Conservation (phyloP, 2,888 invertebrate genomes). For the Odontocolon sp. region DNA sequence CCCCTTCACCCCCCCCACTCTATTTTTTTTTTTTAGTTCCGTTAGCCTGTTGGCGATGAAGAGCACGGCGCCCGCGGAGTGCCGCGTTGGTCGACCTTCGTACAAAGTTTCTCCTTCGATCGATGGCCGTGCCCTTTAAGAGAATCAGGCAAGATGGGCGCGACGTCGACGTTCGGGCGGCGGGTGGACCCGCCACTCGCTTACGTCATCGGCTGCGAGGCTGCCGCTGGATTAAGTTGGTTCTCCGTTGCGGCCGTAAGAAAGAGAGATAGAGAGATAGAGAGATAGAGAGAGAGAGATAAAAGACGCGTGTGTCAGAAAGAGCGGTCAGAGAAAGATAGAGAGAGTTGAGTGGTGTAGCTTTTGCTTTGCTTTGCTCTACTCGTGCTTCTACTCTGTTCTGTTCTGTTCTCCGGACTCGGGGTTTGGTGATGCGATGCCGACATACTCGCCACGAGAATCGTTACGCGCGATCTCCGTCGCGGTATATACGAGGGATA, state of each 20-base stretch:
- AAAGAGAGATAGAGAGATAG: no score
- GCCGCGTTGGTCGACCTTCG: slow-evolving; percentile 51
- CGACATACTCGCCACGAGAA: slow-evolving; percentile 12
- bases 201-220: slow-evolving; percentile 55
- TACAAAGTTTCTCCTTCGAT: slow-evolving; percentile 60
- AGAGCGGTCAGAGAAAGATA: no score
- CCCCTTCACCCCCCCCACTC: neutral
- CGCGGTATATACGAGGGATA: slow-evolving; percentile 22
- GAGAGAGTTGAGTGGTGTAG: no score
- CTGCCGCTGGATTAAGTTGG: slow-evolving; percentile 3
- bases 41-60: slow-evolving; percentile 18
- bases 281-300: no score
- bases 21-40: neutral
- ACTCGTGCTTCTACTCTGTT: neutral
- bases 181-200: slow-evolving; percentile 48
- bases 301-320: no score
- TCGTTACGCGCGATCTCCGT: slow-evolving; percentile 57
- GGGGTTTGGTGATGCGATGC: neutral
- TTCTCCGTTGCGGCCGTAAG: neutral
- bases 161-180: slow-evolving; percentile 55
- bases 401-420: neutral
- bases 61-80: slow-evolving; percentile 32
- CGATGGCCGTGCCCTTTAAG: slow-evolving; percentile 62
- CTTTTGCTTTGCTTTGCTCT: no score
- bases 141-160: slow-evolving; percentile 51